Conservation (phyloP, 2,888 invertebrate genomes). For the Hartigia nigra region DNA sequence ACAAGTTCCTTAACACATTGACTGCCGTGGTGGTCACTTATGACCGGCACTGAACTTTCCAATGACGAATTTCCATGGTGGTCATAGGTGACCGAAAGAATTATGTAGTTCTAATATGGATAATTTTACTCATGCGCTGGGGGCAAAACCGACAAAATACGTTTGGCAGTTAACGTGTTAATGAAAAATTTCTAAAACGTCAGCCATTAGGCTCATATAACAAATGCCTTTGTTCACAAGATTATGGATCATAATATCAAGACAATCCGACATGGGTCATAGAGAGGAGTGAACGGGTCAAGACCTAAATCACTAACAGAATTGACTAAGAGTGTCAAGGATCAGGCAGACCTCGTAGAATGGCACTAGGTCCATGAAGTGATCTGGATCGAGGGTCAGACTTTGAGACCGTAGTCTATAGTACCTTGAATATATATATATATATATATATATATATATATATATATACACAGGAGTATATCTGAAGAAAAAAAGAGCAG, state of each 20-base stretch:
- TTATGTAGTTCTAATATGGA: too few species aligned
- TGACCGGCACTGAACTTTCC: too few species aligned
- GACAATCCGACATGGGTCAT: not conserved
- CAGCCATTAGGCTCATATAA: not conserved
- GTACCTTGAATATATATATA: not conserved
- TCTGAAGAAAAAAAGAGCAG: constrained; percentile 24
- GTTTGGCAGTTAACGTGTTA: too few species aligned
- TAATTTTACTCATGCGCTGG: too few species aligned
- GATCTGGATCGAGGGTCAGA: not conserved
- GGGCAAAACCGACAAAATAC: too few species aligned
- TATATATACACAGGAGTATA: constrained; percentile 5
- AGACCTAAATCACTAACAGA: not conserved
- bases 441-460: not conserved
- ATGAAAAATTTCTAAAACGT: not conserved
- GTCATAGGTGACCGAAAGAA: too few species aligned
- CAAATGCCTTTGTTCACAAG: not conserved
- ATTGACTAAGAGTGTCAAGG: not conserved
- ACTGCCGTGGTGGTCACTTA: too few species aligned
- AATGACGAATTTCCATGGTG: too few species aligned
- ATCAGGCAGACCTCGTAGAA: not conserved
- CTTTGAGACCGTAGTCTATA: not conserved
- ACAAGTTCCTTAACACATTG: not conserved
- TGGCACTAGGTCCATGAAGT: not conserved
- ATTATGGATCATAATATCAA: not conserved
- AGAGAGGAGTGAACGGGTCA: not conserved